phyloP scores from a whole-genome alignment of 2,113 vertebrate species.

The Calidris pugnax region DNA sequence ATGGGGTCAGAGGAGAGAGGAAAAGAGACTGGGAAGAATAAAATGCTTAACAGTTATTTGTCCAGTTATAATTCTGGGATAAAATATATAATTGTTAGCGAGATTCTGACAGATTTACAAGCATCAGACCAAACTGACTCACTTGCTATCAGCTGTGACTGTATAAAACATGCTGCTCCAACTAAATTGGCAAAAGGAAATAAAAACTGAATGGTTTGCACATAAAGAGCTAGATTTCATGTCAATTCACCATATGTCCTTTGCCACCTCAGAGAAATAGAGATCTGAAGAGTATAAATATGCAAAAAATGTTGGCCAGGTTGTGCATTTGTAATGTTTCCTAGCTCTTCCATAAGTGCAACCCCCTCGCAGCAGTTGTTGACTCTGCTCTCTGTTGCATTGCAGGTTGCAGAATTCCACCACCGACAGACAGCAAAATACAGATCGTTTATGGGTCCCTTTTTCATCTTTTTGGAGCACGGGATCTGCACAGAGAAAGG shows the following conservation, averaged over 20 bases:
- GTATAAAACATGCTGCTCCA: background rate
- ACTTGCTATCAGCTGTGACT: slow-evolving; percentile 1
- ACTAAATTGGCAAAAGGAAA: slow-evolving; percentile 4
- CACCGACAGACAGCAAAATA: background rate
- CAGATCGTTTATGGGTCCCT: background rate
- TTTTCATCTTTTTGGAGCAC: background rate
- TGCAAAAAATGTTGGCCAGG: background rate
- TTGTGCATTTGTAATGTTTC: background rate
- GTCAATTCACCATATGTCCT: slow-evolving; percentile 1
- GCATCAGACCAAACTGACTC: background rate
- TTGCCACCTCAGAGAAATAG: slow-evolving; percentile 12
- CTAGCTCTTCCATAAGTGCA: background rate
- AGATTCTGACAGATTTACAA: background rate
- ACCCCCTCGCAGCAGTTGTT: background rate
- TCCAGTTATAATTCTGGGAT: background rate
- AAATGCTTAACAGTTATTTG: background rate
- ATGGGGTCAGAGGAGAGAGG: background rate
- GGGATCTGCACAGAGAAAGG: background rate
- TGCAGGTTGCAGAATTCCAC: background rate
- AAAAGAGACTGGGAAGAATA: background rate
- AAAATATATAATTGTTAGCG: background rate
- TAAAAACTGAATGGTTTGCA: background rate
- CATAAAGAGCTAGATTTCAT: slow-evolving; percentile 13
- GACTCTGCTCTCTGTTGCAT: background rate
- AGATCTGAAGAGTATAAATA: slow-evolving; percentile 1